These are phyloP conservation scores for Scaptomyza reducta DNA, from an alignment of 2,888 invertebrate species.

Conservation along the genomic window DNA sequence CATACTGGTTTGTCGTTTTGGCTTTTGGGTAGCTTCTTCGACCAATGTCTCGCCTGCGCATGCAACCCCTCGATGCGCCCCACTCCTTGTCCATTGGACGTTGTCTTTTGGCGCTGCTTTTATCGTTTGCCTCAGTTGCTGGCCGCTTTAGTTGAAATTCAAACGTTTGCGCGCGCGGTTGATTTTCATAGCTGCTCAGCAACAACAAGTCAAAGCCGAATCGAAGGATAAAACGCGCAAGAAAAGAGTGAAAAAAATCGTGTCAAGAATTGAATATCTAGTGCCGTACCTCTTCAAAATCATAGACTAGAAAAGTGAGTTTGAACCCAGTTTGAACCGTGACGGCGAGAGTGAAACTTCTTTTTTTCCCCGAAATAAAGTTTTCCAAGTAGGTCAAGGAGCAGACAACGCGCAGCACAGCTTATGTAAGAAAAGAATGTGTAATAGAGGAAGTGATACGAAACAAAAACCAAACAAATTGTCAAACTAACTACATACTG, in stretches of 20 bases:
- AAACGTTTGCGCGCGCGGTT: conserved; percentile 81
- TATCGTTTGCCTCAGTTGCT: conserved; percentile 62
- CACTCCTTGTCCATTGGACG: conserved; percentile 35
- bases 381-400: conserved; percentile 50
- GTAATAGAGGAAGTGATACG: conserved; percentile 4
- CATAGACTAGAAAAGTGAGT: conserved; percentile 49
- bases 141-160: conserved; percentile 78
- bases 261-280: conserved; percentile 44
- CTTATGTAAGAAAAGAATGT: conserved; percentile 65
- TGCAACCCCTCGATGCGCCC: background rate
- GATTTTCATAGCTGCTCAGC: conserved; percentile 22
- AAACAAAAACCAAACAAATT: conserved; percentile 29
- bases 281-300: background rate
- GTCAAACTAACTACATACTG: conserved; percentile 42
- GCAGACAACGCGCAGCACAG: conserved; percentile 7
- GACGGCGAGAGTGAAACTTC: conserved; percentile 11
- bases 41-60: conserved; percentile 53
- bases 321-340: conserved; percentile 12
- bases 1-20: conserved; percentile 69
- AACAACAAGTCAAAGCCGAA: conserved; percentile 14
- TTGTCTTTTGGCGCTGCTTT: conserved; percentile 52
- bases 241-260: conserved; percentile 46
- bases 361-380: no score
- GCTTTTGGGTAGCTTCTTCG: conserved; percentile 72
- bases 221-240: conserved; percentile 38